phyloP scores from a whole-genome alignment of 2,113 vertebrate genomes.

The Sander vitreus region DNA sequence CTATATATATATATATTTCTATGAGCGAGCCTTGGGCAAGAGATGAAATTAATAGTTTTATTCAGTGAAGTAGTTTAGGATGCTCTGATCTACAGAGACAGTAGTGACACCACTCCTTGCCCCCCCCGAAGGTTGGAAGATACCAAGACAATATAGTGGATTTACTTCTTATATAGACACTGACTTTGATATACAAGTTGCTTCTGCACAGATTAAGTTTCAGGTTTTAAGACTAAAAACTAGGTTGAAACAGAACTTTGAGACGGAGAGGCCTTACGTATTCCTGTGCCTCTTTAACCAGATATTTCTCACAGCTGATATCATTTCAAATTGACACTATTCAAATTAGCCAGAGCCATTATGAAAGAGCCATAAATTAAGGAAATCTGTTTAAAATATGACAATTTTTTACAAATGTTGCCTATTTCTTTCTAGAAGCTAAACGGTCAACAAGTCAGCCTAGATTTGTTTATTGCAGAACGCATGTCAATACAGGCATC shows the following conservation, averaged over 20 bases:
- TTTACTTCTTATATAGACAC: neutral
- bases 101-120: neutral
- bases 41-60: conserved; percentile 10
- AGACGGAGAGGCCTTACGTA: neutral
- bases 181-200: neutral
- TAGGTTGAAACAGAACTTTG: neutral
- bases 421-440: too few species aligned
- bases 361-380: neutral
- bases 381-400: too few species aligned
- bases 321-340: neutral
- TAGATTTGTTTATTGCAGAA: neutral
- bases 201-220: neutral
- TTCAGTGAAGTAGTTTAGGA: conserved; percentile 6
- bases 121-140: neutral
- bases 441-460: too few species aligned
- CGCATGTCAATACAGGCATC: too few species aligned
- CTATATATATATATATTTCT: neutral
- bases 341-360: neutral
- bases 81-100: conserved; percentile 38
- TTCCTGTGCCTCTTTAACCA: neutral
- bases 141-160: neutral
- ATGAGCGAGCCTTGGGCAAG: conserved; percentile 7
- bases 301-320: neutral
- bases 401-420: too few species aligned
- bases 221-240: neutral